Evolutionary conservation across 2,113 vertebrate genomes (phyloP).

Genomic region (Canis aureus): DNA sequence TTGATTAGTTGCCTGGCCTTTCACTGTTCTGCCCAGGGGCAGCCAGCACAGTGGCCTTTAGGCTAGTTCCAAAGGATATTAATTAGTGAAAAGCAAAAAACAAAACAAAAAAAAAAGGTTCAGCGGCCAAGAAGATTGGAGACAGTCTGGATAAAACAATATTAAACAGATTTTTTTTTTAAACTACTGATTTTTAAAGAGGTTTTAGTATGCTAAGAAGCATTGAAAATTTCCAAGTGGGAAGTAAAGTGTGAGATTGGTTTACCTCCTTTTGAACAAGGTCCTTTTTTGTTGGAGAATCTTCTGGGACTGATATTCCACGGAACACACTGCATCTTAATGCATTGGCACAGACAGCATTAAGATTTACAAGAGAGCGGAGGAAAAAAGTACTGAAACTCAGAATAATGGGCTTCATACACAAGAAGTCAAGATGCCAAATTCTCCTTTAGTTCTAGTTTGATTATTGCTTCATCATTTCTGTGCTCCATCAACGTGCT

Average conservation of each 20-base stretch:
- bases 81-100: conserved; percentile 31
- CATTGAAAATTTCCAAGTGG: not conserved
- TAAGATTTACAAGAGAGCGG: not conserved
- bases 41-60: not conserved
- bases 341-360: not conserved
- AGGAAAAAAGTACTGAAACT: not conserved
- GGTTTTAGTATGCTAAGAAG: not conserved
- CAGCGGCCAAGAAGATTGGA: not conserved
- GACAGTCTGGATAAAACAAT: not conserved
- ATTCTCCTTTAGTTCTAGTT: not conserved
- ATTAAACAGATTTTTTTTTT: not conserved
- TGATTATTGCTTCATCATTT: not conserved
- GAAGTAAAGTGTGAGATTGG: not conserved
- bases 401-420: not conserved
- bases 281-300: not conserved
- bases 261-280: not conserved
- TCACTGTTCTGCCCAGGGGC: not conserved
- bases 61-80: not conserved
- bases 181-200: not conserved
- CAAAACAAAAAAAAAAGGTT: not conserved
- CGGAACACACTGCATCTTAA: not conserved
- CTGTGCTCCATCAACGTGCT: not conserved
- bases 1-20: conserved; percentile 37
- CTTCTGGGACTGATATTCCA: not conserved
- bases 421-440: not conserved